A percentile compares a stretch with the other conserved stretches of the same genome.
Conservation (phyloP, 2,797 vertebrate species). For the Leuciscus waleckii region DNA sequence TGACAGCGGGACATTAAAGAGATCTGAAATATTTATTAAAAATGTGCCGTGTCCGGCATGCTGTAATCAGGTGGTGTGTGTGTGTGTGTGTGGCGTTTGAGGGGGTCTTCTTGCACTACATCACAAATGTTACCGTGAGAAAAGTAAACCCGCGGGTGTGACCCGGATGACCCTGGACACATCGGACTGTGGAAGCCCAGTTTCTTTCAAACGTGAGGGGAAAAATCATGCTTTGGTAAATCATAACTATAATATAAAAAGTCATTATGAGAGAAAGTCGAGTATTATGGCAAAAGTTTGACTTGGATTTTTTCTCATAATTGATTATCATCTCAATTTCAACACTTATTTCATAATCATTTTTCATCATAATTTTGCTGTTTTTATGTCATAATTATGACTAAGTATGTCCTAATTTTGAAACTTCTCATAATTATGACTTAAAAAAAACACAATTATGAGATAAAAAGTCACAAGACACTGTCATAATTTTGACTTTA, state of each 20-base stretch:
- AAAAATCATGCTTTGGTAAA: neutral
- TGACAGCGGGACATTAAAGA: slow-evolving; percentile 78
- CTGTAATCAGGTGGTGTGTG: slow-evolving; percentile 79
- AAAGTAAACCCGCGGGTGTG: neutral
- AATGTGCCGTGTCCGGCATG: slow-evolving; percentile 69
- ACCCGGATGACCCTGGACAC: neutral
- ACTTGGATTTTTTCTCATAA: neutral
- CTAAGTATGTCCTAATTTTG: neutral
- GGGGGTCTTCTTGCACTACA: slow-evolving; percentile 62
- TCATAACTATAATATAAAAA: neutral
- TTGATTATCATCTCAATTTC: neutral
- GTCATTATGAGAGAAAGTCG: neutral
- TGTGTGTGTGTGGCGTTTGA: slow-evolving; percentile 63
- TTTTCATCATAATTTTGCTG: too few relatives aligned
- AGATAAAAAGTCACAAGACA: neutral
- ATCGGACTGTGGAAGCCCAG: neutral
- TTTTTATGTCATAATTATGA: neutral
- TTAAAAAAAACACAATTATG: neutral
- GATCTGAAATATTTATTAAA: slow-evolving; percentile 79
- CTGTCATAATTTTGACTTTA: neutral
- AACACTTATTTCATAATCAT: neutral
- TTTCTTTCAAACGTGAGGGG: too few relatives aligned
- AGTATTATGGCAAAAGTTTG: neutral
- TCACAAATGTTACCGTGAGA: neutral
- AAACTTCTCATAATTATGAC: neutral